A percentile compares a stretch with the other conserved stretches of the same genome.
These are phyloP conservation scores for Leptopterna dolabrata DNA, from an alignment of 2,888 invertebrate species.

Conservation along the genomic window DNA sequence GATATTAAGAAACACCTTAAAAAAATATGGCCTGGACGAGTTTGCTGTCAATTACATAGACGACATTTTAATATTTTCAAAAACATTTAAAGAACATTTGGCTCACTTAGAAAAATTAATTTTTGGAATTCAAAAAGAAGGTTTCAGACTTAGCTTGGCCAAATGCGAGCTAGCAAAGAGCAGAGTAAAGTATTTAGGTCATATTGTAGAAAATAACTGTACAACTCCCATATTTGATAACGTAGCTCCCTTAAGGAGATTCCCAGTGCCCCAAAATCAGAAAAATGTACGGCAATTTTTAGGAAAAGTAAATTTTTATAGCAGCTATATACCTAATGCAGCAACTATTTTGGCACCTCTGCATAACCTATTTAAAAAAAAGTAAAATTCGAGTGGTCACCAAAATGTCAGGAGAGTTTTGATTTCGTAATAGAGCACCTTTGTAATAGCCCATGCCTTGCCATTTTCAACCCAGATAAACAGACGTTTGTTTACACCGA, in stretches of 20 bases:
- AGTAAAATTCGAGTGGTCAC: slow-evolving; percentile 2
- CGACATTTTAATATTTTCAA: slow-evolving; percentile 61
- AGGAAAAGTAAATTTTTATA: slow-evolving; percentile 40
- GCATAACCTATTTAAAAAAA: background rate
- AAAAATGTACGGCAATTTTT: slow-evolving; percentile 38
- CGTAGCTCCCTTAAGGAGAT: slow-evolving; percentile 32
- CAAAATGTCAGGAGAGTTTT: slow-evolving; percentile 10
- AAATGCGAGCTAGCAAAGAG: slow-evolving; percentile 53
- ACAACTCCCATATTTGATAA: slow-evolving; percentile 28
- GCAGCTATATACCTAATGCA: background rate
- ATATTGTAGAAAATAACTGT: slow-evolving; percentile 44
- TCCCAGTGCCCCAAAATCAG: slow-evolving; percentile 23
- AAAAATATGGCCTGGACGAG: slow-evolving; percentile 55
- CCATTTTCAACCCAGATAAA: slow-evolving; percentile 62
- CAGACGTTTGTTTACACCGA: slow-evolving; percentile 63
- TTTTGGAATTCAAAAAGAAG: slow-evolving; percentile 46
- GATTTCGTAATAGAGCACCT: slow-evolving; percentile 59
- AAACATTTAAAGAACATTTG: slow-evolving; percentile 60
- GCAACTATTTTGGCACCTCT: slow-evolving; percentile 6
- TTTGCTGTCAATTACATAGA: slow-evolving; percentile 62
- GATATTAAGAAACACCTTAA: slow-evolving; percentile 58
- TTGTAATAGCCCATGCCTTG: slow-evolving; percentile 62
- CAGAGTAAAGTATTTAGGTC: slow-evolving; percentile 39
- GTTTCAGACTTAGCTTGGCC: slow-evolving; percentile 52
- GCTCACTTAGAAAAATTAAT: slow-evolving; percentile 55